Conservation (phyloP, 2,888 invertebrate species). For the Diachrysia chrysitis region DNA sequence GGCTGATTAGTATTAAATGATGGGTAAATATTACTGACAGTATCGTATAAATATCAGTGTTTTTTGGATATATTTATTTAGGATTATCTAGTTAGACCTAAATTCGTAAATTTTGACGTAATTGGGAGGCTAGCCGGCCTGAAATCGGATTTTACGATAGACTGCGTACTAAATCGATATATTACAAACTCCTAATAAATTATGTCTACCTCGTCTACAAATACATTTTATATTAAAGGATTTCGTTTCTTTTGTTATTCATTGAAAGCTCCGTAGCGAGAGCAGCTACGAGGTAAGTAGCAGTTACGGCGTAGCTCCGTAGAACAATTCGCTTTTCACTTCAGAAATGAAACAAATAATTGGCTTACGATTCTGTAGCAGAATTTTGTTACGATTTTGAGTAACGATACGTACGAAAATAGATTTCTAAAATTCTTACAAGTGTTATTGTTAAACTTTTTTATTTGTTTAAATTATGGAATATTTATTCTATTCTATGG, state of each 20-base stretch:
- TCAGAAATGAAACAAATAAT: neutral
- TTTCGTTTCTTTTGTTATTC: neutral
- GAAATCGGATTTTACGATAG: neutral
- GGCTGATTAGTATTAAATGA: conserved; percentile 29
- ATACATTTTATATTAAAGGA: neutral
- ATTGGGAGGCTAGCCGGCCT: neutral
- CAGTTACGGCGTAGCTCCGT: conserved; percentile 5
- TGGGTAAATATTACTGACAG: neutral
- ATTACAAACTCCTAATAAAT: neutral
- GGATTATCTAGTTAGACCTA: neutral
- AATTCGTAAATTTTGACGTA: no score
- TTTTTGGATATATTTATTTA: neutral
- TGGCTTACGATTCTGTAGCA: neutral
- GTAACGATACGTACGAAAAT: conserved; percentile 4
- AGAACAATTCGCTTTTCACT: conserved; percentile 1
- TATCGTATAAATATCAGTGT: neutral
- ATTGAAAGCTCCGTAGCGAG: neutral
- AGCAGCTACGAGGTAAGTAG: conserved; percentile 5
- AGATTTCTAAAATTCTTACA: neutral
- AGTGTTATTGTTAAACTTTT: neutral
- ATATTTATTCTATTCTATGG: neutral
- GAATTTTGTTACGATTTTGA: neutral
- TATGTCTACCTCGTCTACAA: neutral
- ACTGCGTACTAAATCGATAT: neutral
- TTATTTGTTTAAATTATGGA: neutral